Percentiles rank a stretch among this genome's conserved stretches.
Conservation (phyloP, 2,113 vertebrate genomes). For the Bostrychus sinensis region DNA sequence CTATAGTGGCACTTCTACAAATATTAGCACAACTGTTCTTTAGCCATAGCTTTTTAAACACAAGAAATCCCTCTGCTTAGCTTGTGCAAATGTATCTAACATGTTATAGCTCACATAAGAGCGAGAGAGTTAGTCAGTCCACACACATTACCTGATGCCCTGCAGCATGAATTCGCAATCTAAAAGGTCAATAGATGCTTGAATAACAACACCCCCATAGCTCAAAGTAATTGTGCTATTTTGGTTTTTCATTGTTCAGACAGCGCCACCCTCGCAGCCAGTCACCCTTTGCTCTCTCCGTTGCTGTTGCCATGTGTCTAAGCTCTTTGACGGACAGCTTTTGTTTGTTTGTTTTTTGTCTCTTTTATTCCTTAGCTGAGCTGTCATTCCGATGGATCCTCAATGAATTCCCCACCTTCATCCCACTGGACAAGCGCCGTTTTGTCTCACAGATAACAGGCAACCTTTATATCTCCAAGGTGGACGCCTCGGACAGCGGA, state of each 20-base stretch:
- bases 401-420: slow-evolving; percentile 97
- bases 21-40: not conserved
- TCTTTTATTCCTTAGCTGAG: slow-evolving; percentile 79
- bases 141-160: slow-evolving; percentile 19
- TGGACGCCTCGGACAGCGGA: slow-evolving; percentile 89
- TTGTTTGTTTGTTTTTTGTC: slow-evolving; percentile 1
- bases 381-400: slow-evolving; percentile 97
- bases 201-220: slow-evolving; percentile 38
- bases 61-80: slow-evolving; percentile 2
- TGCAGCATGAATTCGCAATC: slow-evolving; percentile 31
- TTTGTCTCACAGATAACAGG: slow-evolving; percentile 95
- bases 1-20: not conserved
- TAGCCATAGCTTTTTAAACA: slow-evolving; percentile 8
- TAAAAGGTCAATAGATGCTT: slow-evolving; percentile 58
- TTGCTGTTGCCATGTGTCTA: slow-evolving; percentile 4
- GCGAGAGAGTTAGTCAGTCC: slow-evolving; percentile 29
- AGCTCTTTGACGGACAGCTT: slow-evolving; percentile 51
- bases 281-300: slow-evolving; percentile 4
- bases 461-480: slow-evolving; percentile 97
- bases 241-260: slow-evolving; percentile 39
- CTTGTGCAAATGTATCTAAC: slow-evolving; percentile 22
- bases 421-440: slow-evolving; percentile 88
- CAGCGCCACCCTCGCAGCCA: slow-evolving; percentile 1
- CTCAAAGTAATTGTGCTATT: slow-evolving; percentile 28
- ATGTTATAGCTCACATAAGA: too few relatives aligned